Evolutionary conservation across 2,888 invertebrate genomes (phyloP).

Genomic region (Sesia bembeciformis): DNA sequence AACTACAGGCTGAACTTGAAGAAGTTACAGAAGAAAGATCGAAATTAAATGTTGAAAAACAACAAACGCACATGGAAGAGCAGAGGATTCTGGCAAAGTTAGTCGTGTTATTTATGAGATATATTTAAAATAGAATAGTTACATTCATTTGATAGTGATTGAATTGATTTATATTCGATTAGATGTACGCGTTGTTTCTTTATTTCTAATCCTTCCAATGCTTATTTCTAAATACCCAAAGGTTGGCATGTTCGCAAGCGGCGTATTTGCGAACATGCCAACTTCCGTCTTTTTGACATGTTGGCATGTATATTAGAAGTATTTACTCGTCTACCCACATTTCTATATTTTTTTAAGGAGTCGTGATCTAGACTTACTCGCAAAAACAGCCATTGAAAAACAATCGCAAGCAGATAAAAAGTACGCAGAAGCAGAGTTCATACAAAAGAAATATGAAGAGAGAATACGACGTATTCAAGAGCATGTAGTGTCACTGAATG

Average conservation of each 20-base stretch:
- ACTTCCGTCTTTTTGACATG: no score
- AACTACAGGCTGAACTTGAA: constrained; percentile 55
- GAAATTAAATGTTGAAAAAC: constrained; percentile 52
- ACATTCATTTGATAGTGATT: neutral
- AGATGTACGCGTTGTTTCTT: no score
- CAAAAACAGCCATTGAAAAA: constrained; percentile 73
- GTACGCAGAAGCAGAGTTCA: constrained; percentile 68
- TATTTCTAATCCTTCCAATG: no score
- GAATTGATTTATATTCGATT: no score
- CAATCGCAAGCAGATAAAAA: constrained; percentile 74
- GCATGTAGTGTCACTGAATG: constrained; percentile 68
- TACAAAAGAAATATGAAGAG: constrained; percentile 72
- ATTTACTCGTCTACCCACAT: no score
- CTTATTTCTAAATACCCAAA: no score
- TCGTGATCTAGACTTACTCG: constrained; percentile 67
- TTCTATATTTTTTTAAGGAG: constrained; percentile 29
- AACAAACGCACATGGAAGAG: constrained; percentile 58
- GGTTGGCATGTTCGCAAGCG: no score
- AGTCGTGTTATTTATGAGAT: constrained; percentile 5
- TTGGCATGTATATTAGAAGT: no score
- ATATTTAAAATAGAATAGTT: neutral
- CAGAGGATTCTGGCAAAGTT: constrained; percentile 59
- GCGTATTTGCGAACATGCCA: no score
- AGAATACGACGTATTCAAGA: constrained; percentile 72
- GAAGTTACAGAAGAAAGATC: constrained; percentile 55